Evolutionary conservation across 1,140 invertebrate genomes (phyloP), one percentile per base, ranked within the genome.

Genomic region (Cylas formicarius): DNA sequence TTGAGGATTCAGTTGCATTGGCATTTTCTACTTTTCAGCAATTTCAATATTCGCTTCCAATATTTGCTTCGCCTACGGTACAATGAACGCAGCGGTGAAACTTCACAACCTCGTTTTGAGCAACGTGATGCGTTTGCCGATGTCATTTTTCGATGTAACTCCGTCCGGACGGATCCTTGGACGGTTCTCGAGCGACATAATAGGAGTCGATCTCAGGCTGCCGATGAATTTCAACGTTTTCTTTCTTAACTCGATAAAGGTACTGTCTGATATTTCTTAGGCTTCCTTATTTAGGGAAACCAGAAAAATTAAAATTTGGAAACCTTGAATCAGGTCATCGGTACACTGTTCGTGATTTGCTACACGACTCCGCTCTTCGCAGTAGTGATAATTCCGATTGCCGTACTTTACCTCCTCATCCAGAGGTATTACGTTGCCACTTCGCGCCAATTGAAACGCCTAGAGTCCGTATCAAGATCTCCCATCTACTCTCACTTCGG

Each of bases 401-500:
- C 78, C 27, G 50, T 89, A n/a, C 49, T 96, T 27, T 97, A 97
- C 70, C 89, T 90, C 61, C 81, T 95, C 52, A 80, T 92, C 51
- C 81, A 97, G 78, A 80, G 89, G 52, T 93, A 97, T 70, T 98
- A 97, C 67, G 88, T 98, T 33, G 74, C 81, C 1, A 89, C 93
- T 1, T 97, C 93, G 3, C 70, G 95, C 20, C 95, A 98, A 62
- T 65, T 98, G 38, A 97, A 95, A 71, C 76, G 96, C 32, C 63
- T 99, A 20, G 93, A 98, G 66, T 97, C 94, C 0, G 83, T 96
- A 0, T 92, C 89, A 10, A 76, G 92, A 33, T 97, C 93, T 10
- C 95, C 96, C 1, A 96, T 99, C 57, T 98, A 96, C 68, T 94
- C 93, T 4, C 93, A 98, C 71, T 97, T 98, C 67, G 86, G 90